Base-by-base conservation (phyloP, 2,113 vertebrate species). In the Ammodytes dubius region DNA sequence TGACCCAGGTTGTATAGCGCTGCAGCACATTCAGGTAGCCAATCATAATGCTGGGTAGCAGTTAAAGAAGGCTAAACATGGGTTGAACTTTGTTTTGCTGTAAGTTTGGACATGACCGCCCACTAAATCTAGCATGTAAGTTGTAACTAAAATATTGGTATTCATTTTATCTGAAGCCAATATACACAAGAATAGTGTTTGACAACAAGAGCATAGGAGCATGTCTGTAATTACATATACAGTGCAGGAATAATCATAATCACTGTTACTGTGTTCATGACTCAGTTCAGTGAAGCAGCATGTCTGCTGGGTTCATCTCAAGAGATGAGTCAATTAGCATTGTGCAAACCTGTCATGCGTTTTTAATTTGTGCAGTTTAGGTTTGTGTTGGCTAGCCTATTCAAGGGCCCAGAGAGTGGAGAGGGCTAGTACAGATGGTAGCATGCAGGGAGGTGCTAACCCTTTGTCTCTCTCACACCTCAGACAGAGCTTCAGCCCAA, bases 391-490 rank as follows among this genome's bases (percentile, higher is more conserved):
- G 74, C 70, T 69, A 39, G 70, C 54, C 75, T 73, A 39, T 79
- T 69, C 43, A 81, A 27, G 58, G 39, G 35, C 49, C 70, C 67
- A 14, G 67, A 68, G 53, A 70, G 45, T 37, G 54, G 42, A 54
- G 74, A 60, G 65, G 77, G 76, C 81, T 89, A 27, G 27, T 27
- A 52, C 87, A 91, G 90, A 90, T 91, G 89, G 91, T 61, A 53
- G 69, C 73, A 74, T 56, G 71, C 74, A 83, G 77, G 75, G 87
- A 85, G 85, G 80, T 81, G 82, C 88, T 89, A 90, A 90, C 85
- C 87, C 88, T 88, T 88, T 90, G 88, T 88, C 82, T 74, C 60
- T 66, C 69, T 71, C 78, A 83, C 80, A 87, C 84, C 81, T 88
- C 81, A 81, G 82, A 64, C 80, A 35, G 75, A 75, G 87, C 82